A percentile compares a stretch with the other conserved stretches of the same genome.
Conservation (phyloP, 2,888 invertebrate species). For the Byasa hedistus region DNA sequence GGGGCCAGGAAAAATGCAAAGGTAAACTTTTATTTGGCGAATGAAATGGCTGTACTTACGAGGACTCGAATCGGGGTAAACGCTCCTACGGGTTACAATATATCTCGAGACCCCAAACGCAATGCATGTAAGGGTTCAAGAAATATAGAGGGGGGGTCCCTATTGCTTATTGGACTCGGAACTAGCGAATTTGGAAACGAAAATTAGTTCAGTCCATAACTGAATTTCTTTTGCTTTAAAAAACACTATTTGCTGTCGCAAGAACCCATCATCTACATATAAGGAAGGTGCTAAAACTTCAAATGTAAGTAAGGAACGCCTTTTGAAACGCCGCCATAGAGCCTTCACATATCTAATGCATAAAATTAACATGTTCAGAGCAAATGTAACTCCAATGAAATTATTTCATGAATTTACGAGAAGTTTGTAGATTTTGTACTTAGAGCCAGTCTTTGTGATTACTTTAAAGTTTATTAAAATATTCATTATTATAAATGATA, state of each 20-base stretch:
- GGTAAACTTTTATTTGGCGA: constrained; percentile 23
- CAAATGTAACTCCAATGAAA: neutral
- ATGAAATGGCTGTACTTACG: constrained; percentile 29
- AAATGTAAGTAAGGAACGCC: constrained; percentile 6
- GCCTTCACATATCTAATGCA: constrained; percentile 20
- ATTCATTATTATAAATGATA: too few relatives aligned
- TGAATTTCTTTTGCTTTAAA: neutral
- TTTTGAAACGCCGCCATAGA: neutral
- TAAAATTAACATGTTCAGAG: constrained; percentile 6
- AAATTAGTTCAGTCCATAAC: constrained; percentile 1
- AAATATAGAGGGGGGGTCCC: constrained; percentile 50
- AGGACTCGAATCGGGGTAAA: constrained; percentile 28
- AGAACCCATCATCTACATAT: neutral
- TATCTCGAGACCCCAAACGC: constrained; percentile 33
- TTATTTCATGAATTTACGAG: neutral
- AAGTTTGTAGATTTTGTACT: too few relatives aligned
- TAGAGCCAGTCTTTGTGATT: too few relatives aligned
- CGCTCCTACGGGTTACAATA: constrained; percentile 29
- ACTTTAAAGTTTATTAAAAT: too few relatives aligned
- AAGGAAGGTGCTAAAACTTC: constrained; percentile 16
- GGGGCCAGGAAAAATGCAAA: constrained; percentile 23
- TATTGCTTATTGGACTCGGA: constrained; percentile 69
- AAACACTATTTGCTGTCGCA: neutral
- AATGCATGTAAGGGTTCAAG: constrained; percentile 51
- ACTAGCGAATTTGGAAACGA: constrained; percentile 68